A percentile compares a stretch with the other conserved stretches of the same genome.
Evolutionary conservation across 64 coral and sea anemone genomes (phyloP).

Genomic region (Acropora tenuis): DNA sequence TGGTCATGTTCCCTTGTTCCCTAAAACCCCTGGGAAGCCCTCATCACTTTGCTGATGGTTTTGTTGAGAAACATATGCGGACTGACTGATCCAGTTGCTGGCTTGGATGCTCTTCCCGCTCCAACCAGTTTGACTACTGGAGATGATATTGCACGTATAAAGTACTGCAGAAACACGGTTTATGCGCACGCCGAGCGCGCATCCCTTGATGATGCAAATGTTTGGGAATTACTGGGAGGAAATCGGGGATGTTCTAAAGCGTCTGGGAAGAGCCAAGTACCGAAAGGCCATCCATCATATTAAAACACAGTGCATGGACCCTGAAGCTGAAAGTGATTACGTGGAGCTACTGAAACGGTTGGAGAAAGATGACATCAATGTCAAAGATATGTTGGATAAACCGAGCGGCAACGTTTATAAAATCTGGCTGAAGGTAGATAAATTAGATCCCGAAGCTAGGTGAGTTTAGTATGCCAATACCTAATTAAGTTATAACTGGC

Average conservation of each 20-base stretch:
- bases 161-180: conserved; percentile 27
- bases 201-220: not conserved
- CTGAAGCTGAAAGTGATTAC: not conserved
- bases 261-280: conserved; percentile 15
- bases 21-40: no score
- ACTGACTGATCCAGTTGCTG: not conserved
- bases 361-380: conserved; percentile 17
- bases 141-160: conserved; percentile 32
- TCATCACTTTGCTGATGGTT: conserved; percentile 2
- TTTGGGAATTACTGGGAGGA: not conserved
- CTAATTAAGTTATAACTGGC: no score
- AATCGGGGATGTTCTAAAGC: conserved; percentile 1
- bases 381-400: not conserved
- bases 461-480: not conserved
- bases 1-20: no score
- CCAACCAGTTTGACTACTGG: not conserved
- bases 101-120: conserved; percentile 25
- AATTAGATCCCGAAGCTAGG: not conserved
- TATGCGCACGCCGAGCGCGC: conserved; percentile 10
- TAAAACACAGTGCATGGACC: not conserved
- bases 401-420: not conserved
- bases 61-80: conserved; percentile 22
- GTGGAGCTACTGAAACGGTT: not conserved
- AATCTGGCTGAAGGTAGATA: not conserved
- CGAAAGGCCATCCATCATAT: conserved; percentile 5